Base-by-base conservation (phyloP, 2,797 vertebrate genomes). In the Pteropus rufus region DNA sequence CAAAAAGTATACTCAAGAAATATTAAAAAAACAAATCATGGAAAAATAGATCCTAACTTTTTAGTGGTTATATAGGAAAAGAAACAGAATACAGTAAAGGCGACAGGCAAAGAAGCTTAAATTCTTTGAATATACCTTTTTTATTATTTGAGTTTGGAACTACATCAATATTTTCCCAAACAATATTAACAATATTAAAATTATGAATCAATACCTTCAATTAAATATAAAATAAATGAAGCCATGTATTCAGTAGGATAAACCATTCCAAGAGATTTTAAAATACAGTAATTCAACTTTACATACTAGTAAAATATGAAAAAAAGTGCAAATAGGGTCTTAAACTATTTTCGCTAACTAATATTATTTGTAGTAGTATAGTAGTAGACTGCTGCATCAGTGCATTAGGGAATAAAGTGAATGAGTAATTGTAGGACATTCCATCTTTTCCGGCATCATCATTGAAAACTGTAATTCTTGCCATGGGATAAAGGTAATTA, bases 191-290 rank as follows among this genome's bases (percentile, higher is more conserved):
- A 75, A 31, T 60, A 70, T 58, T 69, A 44, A 95, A 41, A 46
- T 70, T 67, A 54, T 65, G 54, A 79, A 52, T 44, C 26, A 72
- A 21, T 18, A 12, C 2, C 5, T 81, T 93, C 23, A 87, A 76
- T 79, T 41, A 75, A 94, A 96, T 76, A 79, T 72, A 8, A 67
- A 75, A 60, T 84, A 89, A 79, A 56, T 91, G 76, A 83, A 80
- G 9, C 16, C 70, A 44, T n/a, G 18, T 64, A 36, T 70, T 91
- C 44, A 82, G 21, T 52, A 84, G 36, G 23, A 73, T 54, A 36
- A 94, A 58, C 52, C 44, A 85, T 72, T 67, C 41, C 34, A 72
- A 39, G 8, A 77, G 31, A 87, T 21, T 65, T 52, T 70, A 88
- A 73, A 93, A 56, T 52, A 83, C 23, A 65, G 5, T 73, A 92